These are phyloP conservation scores for Apodemia duryi DNA, from an alignment of 2,888 invertebrate species.

Conservation along the genomic window DNA sequence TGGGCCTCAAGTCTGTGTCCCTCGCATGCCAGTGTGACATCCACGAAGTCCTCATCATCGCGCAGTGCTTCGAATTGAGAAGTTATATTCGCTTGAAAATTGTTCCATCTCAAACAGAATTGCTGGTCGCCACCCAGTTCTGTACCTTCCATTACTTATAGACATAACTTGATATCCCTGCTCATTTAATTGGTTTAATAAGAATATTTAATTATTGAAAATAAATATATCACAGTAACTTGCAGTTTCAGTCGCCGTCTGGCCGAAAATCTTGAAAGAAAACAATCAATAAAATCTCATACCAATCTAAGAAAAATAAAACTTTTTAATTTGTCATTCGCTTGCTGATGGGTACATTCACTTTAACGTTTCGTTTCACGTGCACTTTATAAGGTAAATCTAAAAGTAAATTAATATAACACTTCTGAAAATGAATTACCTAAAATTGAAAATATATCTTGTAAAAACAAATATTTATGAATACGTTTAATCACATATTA, in stretches of 20 bases:
- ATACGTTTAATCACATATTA: too few species aligned
- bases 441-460: not conserved
- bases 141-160: conserved; percentile 81
- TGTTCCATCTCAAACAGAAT: conserved; percentile 94
- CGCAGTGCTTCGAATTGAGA: conserved; percentile 91
- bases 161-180: conserved; percentile 80
- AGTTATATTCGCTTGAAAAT: conserved; percentile 92
- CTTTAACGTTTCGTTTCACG: conserved; percentile 70
- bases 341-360: conserved; percentile 75
- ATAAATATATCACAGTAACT: conserved; percentile 80
- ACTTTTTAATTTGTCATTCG: conserved; percentile 79
- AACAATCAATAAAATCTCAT: conserved; percentile 81
- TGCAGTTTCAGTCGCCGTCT: conserved; percentile 80
- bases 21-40: conserved; percentile 92
- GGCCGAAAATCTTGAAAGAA: conserved; percentile 80
- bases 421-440: too few species aligned
- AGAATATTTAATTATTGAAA: conserved; percentile 77
- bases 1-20: conserved; percentile 91
- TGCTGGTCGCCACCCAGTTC: conserved; percentile 87
- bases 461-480: not conserved
- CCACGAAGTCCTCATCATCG: conserved; percentile 92
- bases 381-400: not conserved
- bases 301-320: conserved; percentile 80
- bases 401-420: too few species aligned
- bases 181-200: conserved; percentile 79